Percentiles rank a stretch among this genome's conserved stretches.
These are phyloP conservation scores for Tipula confusa DNA, from an alignment of 2,888 invertebrate species.

Conservation along the genomic window DNA sequence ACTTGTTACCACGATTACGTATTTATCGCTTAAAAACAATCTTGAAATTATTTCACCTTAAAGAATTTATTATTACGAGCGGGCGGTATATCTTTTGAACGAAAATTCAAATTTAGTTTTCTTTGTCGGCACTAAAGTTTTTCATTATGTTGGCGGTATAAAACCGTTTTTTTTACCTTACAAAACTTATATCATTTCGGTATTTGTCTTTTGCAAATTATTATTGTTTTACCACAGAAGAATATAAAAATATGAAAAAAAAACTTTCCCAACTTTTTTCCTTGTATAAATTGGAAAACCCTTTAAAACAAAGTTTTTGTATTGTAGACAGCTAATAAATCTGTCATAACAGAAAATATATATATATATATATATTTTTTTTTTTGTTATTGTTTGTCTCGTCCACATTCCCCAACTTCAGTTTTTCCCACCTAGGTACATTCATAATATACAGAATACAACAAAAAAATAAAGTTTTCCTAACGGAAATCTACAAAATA, in stretches of 20 bases:
- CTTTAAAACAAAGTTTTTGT: not conserved
- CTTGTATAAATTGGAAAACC: constrained; percentile 4
- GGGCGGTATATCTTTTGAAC: not conserved
- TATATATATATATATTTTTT: not conserved
- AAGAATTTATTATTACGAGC: not conserved
- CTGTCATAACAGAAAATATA: not conserved
- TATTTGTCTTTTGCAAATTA: not conserved
- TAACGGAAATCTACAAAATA: not conserved
- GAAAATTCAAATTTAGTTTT: not conserved
- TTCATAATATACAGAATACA: not conserved
- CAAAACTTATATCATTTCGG: not conserved
- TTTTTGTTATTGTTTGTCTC: not conserved
- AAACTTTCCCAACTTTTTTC: not conserved
- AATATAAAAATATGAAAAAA: too few species aligned
- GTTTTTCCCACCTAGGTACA: not conserved
- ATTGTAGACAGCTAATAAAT: constrained; percentile 3
- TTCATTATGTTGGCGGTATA: not conserved
- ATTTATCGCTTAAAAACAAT: too few species aligned
- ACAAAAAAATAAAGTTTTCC: not conserved
- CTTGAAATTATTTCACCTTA: not conserved
- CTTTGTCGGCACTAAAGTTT: not conserved
- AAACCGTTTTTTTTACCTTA: not conserved
- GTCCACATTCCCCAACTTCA: not conserved
- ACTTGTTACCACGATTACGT: too few species aligned
- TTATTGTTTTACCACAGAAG: not conserved